Conservation (phyloP, 35 echinoderm and acorn worm species). For the Acanthaster planci region DNA sequence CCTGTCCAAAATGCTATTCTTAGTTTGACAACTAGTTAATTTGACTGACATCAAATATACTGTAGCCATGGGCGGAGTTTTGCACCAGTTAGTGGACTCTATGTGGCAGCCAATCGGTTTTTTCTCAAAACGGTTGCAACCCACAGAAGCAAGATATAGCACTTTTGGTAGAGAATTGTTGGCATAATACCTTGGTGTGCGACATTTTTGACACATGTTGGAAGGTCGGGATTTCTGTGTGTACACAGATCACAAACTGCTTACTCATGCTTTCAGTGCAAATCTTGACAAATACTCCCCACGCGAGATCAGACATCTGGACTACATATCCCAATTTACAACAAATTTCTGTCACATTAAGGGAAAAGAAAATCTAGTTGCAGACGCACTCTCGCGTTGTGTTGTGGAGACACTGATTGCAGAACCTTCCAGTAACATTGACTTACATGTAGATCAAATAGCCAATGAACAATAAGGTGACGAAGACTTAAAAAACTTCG, state of each 20-base stretch:
- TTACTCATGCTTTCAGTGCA: neutral
- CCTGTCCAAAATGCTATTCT: neutral
- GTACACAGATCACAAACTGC: neutral
- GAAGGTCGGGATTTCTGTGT: neutral
- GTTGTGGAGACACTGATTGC: too few relatives aligned
- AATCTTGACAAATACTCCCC: neutral
- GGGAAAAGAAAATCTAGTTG: conserved; percentile 40
- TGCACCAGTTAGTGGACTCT: neutral
- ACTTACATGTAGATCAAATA: neutral
- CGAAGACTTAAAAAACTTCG: conserved; percentile 44
- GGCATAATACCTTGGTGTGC: neutral
- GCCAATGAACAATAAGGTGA: conserved; percentile 16
- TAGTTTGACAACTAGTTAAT: neutral
- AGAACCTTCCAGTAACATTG: too few relatives aligned
- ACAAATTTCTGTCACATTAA: conserved; percentile 52
- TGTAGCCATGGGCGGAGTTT: neutral
- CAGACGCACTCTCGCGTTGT: conserved; percentile 39
- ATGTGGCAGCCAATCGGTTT: neutral
- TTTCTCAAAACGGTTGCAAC: neutral
- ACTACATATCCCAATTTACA: conserved; percentile 64
- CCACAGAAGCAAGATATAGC: too few relatives aligned
- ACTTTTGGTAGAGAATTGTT: neutral
- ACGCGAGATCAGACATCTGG: conserved; percentile 8
- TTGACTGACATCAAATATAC: too few relatives aligned
- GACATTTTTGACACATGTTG: neutral